Evolutionary conservation across 1,140 invertebrate species (phyloP).

Genomic region (Parapsyche elsis): DNA sequence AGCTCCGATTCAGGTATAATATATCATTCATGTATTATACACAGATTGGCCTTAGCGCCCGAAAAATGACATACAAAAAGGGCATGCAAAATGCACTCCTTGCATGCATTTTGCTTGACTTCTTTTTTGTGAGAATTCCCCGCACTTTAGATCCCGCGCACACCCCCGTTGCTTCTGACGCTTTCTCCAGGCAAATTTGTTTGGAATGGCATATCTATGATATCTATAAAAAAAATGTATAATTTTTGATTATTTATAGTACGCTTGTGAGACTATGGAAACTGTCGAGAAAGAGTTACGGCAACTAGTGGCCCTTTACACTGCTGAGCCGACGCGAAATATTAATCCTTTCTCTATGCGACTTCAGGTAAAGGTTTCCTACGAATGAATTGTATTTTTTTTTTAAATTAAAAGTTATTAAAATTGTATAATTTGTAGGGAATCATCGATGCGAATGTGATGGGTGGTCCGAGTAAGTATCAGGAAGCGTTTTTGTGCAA

Average conservation of each 20-base stretch:
- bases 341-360: conserved; percentile 94
- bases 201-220: too few relatives aligned
- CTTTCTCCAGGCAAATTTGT: too few relatives aligned
- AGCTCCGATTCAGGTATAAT: conserved; percentile 79
- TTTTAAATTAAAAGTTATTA: not conserved
- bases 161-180: too few relatives aligned
- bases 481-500: conserved; percentile 91
- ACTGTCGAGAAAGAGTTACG: conserved; percentile 86
- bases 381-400: not conserved
- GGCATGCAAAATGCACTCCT: too few relatives aligned
- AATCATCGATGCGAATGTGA: conserved; percentile 94
- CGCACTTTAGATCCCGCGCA: too few relatives aligned
- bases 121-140: too few relatives aligned
- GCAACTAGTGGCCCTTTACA: conserved; percentile 81
- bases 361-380: conserved; percentile 69
- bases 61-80: too few relatives aligned
- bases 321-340: conserved; percentile 80
- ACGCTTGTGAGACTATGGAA: conserved; percentile 94
- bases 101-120: too few relatives aligned
- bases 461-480: conserved; percentile 96
- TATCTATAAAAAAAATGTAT: conserved; percentile 8
- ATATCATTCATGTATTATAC: conserved; percentile 28
- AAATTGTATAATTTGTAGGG: conserved; percentile 66
- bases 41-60: not conserved
- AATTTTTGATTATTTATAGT: conserved; percentile 69